Base-by-base conservation (phyloP, 2,113 vertebrate species). In the Pedionomus torquatus region DNA sequence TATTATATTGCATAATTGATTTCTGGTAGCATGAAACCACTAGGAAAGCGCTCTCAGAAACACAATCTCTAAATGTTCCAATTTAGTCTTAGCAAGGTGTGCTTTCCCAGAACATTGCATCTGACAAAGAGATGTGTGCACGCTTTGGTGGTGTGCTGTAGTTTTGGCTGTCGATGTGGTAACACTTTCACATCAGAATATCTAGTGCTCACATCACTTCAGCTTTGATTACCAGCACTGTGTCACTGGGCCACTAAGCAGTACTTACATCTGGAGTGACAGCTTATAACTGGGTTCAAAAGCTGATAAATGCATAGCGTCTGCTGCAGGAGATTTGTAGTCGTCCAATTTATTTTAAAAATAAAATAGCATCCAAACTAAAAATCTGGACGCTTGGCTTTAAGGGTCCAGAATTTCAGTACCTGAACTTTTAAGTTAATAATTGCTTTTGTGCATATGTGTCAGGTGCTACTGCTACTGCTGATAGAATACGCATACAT, bases 321-420 rank as follows among this genome's bases (percentile, higher is more conserved):
- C n/a, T 82, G 81, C 24, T 35, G 76, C 43, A 66, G 28, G 75
- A 64, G 10, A 58, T 14, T 23, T 0, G 0, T 25, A 16, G 31
- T 0, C 1, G 26, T 68, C 31, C 28, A 54, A 20, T 18, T 72
- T 87, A n/a, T 2, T 30, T 72, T 43, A n/a, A 87, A 57, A 74
- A 30, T 57, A 54, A 70, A 57, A 26, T 17, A 41, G 2, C 11
- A 31, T 55, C 12, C 21, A 51, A 75, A 63, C 13, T 33, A 35
- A 82, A 87, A 70, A 19, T 31, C 9, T 55, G 11, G 5, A 48
- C 2, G 2, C 11, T 57, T 91, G 26, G 11, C 14, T 74, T 54
- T 49, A 66, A 23, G 25, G 17, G 24, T 74, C 30, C 35, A 19
- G 3, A 25, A 51, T 82, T 66, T 55, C 35, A 46, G 25, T 37